phyloP scores from a whole-genome alignment of 2,888 invertebrate genomes.

The Ichneumoninae sp. region DNA sequence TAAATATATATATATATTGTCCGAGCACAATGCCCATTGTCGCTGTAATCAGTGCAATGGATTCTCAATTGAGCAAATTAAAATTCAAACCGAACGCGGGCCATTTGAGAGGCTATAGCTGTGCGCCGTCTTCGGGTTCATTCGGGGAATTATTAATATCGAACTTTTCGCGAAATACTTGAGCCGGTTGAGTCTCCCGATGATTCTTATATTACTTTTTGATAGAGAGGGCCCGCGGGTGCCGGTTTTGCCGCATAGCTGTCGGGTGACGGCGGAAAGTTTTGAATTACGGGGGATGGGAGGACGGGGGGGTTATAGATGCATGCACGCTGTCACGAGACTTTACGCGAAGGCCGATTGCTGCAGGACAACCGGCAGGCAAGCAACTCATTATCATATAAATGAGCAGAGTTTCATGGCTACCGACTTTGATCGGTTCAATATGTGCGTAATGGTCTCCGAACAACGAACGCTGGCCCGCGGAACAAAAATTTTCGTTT shows the following conservation, averaged over 20 bases:
- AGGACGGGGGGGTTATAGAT: neutral
- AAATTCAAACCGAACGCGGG: slow-evolving; percentile 1
- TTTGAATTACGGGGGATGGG: slow-evolving; percentile 24
- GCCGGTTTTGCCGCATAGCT: slow-evolving; percentile 20
- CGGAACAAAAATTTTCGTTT: neutral
- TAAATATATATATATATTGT: slow-evolving; percentile 28
- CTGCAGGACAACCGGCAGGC: slow-evolving; percentile 52
- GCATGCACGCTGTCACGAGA: slow-evolving; percentile 48
- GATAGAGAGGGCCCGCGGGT: neutral
- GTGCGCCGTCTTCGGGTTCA: neutral
- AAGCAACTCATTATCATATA: slow-evolving; percentile 69
- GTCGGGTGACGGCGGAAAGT: slow-evolving; percentile 29
- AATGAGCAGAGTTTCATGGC: slow-evolving; percentile 65
- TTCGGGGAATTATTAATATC: slow-evolving; percentile 1
- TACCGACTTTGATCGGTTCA: slow-evolving; percentile 56
- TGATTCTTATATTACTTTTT: slow-evolving; percentile 22
- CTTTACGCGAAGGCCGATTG: slow-evolving; percentile 55
- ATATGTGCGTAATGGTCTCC: slow-evolving; percentile 50
- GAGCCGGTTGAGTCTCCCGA: neutral
- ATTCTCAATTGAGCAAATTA: slow-evolving; percentile 15
- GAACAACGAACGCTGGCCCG: slow-evolving; percentile 17
- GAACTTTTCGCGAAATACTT: neutral
- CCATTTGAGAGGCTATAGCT: neutral
- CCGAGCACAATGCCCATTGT: slow-evolving; percentile 45
- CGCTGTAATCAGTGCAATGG: slow-evolving; percentile 21